Percentiles rank a stretch among this genome's conserved stretches.
These are phyloP conservation scores for Melieria crassipennis DNA, from an alignment of 2,888 invertebrate species.

Conservation along the genomic window DNA sequence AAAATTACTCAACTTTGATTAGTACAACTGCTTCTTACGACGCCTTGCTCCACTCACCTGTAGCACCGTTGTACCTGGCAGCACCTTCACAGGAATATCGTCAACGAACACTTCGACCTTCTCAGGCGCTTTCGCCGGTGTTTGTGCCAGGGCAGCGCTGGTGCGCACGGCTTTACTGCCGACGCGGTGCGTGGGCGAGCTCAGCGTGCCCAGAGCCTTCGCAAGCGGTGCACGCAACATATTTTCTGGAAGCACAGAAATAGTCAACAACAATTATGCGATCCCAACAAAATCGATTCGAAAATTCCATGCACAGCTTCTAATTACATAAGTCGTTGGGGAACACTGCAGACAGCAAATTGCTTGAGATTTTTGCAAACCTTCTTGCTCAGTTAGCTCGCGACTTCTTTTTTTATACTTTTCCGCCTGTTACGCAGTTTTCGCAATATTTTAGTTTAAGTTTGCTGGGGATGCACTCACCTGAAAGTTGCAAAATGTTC, in stretches of 20 bases:
- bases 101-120: slow-evolving; percentile 97
- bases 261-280: no score
- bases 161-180: slow-evolving; percentile 67
- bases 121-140: slow-evolving; percentile 71
- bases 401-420: no score
- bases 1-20: slow-evolving; percentile 23
- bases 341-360: no score
- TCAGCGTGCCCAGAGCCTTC: slow-evolving; percentile 71
- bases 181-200: slow-evolving; percentile 63
- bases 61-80: slow-evolving; percentile 95
- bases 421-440: no score
- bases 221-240: slow-evolving; percentile 83
- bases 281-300: no score
- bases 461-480: no score
- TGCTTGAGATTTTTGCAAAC: no score
- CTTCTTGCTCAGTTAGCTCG: no score
- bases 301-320: no score
- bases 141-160: slow-evolving; percentile 66
- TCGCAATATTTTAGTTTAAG: no score
- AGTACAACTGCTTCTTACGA: slow-evolving; percentile 18
- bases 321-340: no score
- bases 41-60: slow-evolving; percentile 72
- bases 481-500: background rate
- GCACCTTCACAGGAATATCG: slow-evolving; percentile 92
- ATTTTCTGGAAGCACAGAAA: slow-evolving; percentile 40